phyloP scores from a whole-genome alignment of 2,113 vertebrate genomes.

The Phrynocephalus versicolor region DNA sequence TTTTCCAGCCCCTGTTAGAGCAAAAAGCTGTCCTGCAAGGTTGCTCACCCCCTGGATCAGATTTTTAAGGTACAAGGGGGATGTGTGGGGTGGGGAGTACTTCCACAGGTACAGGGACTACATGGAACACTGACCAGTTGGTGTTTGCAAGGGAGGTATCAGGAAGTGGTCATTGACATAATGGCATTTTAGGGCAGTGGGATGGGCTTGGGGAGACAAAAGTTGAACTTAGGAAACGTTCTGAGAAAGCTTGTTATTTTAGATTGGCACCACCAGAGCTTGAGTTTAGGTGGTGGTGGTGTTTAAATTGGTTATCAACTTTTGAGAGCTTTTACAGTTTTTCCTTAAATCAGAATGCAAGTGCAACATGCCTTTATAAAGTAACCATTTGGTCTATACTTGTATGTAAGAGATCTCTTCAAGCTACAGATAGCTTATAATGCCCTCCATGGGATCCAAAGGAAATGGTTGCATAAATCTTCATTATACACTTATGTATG shows the following conservation, averaged over 20 bases:
- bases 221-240: not conserved
- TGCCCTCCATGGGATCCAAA: not conserved
- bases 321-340: not conserved
- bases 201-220: not conserved
- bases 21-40: too few species aligned
- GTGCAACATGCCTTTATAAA: not conserved
- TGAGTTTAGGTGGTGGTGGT: fast-evolving
- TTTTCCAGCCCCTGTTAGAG: too few species aligned
- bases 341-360: not conserved
- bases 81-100: not conserved
- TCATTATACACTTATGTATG: not conserved
- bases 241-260: not conserved
- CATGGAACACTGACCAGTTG: too few species aligned
- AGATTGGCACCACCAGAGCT: not conserved
- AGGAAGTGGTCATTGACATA: not conserved
- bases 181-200: too few species aligned
- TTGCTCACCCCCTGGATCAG: too few species aligned
- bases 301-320: not conserved
- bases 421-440: not conserved
- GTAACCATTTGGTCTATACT: fast-evolving
- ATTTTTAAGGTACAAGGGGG: too few species aligned
- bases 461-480: not conserved
- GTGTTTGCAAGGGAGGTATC: not conserved
- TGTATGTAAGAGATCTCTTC: not conserved
- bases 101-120: too few species aligned